These are phyloP conservation scores for Chrysolina oricalcia DNA, from an alignment of 2,888 invertebrate species.

Conservation along the genomic window DNA sequence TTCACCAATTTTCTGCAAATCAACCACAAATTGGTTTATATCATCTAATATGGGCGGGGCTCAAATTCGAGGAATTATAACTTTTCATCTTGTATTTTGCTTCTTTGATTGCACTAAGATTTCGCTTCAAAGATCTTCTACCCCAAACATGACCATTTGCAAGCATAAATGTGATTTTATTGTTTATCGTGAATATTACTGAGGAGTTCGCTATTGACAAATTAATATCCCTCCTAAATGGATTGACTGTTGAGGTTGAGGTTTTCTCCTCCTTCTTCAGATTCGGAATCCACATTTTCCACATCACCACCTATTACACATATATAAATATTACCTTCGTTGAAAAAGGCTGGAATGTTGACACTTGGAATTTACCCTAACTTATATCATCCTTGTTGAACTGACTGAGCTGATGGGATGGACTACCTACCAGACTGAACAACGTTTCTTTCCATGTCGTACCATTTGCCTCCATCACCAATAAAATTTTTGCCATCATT, in stretches of 20 bases:
- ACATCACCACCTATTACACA: not conserved
- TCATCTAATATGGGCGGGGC: not conserved
- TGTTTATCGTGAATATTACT: constrained; percentile 10
- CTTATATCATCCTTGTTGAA: not conserved
- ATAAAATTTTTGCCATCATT: not conserved
- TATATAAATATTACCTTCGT: not conserved
- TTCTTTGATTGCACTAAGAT: not conserved
- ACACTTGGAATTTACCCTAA: too few relatives aligned
- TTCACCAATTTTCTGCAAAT: not conserved
- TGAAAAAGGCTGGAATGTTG: too few relatives aligned
- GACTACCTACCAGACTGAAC: not conserved
- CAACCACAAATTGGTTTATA: constrained; percentile 9
- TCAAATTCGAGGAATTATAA: constrained; percentile 2
- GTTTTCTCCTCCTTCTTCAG: not conserved
- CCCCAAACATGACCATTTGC: constrained; percentile 8
- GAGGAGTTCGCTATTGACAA: constrained; percentile 9
- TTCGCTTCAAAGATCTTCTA: not conserved
- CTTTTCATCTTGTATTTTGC: constrained; percentile 8
- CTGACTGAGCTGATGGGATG: not conserved
- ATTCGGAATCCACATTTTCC: not conserved
- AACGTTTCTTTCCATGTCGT: not conserved
- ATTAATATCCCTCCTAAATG: constrained; percentile 5
- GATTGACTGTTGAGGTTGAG: not conserved
- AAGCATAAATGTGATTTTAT: not conserved
- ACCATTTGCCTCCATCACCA: not conserved